A percentile compares a stretch with the other conserved stretches of the same genome.
Conservation (phyloP, 1,140 invertebrate genomes). For the Parapsyche elsis region DNA sequence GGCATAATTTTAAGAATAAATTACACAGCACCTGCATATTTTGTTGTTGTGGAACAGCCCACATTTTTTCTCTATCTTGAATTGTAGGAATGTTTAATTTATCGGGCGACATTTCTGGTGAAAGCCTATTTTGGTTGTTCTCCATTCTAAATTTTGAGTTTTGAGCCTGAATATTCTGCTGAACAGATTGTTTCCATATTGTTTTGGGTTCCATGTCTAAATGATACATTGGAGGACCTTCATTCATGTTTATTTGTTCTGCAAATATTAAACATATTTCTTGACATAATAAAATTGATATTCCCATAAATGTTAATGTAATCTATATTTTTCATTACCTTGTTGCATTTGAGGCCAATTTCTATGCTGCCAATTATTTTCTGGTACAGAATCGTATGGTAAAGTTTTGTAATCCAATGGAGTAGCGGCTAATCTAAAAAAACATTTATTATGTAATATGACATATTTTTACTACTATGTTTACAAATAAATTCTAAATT, state of each 20-base stretch:
- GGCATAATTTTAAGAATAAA: too few relatives aligned
- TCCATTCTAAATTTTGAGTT: conserved; percentile 42
- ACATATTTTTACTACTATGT: too few relatives aligned
- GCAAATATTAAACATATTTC: background rate
- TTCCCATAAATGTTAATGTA: background rate
- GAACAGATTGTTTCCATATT: conserved; percentile 46
- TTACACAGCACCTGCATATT: conserved; percentile 52
- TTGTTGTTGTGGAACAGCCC: conserved; percentile 54
- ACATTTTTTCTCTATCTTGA: conserved; percentile 55
- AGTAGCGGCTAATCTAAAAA: conserved; percentile 44
- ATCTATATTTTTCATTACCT: conserved; percentile 28
- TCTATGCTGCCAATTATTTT: conserved; percentile 52
- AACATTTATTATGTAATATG: background rate
- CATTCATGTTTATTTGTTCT: conserved; percentile 43
- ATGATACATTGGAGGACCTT: conserved; percentile 51
- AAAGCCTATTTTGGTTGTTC: conserved; percentile 40
- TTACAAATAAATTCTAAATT: too few relatives aligned
- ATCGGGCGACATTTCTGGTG: conserved; percentile 44
- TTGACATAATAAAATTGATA: too few relatives aligned
- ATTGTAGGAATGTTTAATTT: conserved; percentile 47
- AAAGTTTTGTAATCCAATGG: conserved; percentile 54
- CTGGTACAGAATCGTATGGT: conserved; percentile 50
- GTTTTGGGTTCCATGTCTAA: conserved; percentile 52
- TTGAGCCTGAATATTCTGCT: conserved; percentile 42
- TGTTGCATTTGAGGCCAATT: conserved; percentile 49